Conservation (phyloP, 2,113 vertebrate species). For the Eudyptes chrysolophus region DNA sequence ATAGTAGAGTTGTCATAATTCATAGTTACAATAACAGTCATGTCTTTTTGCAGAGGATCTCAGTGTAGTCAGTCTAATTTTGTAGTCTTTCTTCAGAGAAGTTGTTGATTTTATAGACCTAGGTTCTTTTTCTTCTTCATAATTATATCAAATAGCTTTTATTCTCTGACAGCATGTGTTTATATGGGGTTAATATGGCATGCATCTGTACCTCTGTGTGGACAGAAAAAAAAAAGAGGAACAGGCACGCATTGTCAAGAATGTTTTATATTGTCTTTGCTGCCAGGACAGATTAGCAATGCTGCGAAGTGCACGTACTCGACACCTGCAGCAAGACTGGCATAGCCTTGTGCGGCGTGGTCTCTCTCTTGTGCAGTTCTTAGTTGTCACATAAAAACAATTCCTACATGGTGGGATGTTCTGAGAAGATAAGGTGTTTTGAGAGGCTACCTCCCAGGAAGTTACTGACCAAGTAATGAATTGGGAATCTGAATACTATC, state of each 20-base stretch:
- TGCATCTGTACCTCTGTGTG: not conserved
- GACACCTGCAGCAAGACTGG: accelerated
- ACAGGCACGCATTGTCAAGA: not conserved
- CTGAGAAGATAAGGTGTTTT: not conserved
- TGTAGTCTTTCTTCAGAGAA: not conserved
- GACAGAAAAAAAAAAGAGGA: not conserved
- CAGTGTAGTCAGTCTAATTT: not conserved
- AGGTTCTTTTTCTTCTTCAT: not conserved
- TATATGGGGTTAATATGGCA: not conserved
- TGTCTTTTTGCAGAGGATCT: not conserved
- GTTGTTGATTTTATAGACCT: not conserved
- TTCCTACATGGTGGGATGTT: not conserved
- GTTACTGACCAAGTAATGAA: not conserved
- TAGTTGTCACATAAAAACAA: not conserved
- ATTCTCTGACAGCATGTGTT: not conserved
- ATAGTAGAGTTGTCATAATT: not conserved
- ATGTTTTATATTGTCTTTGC: not conserved
- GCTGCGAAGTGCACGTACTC: not conserved
- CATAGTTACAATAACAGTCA: not conserved
- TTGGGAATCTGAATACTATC: not conserved
- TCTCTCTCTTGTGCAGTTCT: not conserved
- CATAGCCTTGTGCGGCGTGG: accelerated
- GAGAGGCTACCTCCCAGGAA: not conserved
- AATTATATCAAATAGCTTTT: not conserved
- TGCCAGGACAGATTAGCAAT: not conserved